phyloP scores from a whole-genome alignment of 2,797 vertebrate species.

The Arnoldichthys spilopterus region DNA sequence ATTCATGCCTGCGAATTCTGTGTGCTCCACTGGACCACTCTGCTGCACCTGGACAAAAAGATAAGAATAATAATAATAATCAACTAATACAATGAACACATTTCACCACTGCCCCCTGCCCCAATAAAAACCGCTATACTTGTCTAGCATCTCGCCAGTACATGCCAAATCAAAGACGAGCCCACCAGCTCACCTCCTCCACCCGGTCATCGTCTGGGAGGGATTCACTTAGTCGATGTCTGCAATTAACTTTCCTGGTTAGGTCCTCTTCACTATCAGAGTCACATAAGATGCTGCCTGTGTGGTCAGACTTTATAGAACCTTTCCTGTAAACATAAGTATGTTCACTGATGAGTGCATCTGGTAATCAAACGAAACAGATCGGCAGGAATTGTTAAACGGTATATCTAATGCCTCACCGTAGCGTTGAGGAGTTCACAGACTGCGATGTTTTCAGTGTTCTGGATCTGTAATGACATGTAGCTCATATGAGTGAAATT shows the following conservation, averaged over 20 bases:
- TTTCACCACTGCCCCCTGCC: background rate
- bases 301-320: slow-evolving; percentile 81
- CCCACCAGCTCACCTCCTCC: slow-evolving; percentile 73
- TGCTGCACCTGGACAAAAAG: slow-evolving; percentile 70
- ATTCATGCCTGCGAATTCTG: slow-evolving; percentile 84
- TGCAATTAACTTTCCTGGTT: slow-evolving; percentile 79
- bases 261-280: slow-evolving; percentile 95
- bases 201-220: slow-evolving; percentile 72
- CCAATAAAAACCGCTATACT: background rate
- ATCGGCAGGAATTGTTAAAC: background rate
- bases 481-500: background rate
- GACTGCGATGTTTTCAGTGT: slow-evolving; percentile 91
- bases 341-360: background rate
- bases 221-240: slow-evolving; percentile 81
- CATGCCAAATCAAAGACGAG: background rate
- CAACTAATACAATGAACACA: background rate
- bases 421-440: slow-evolving; percentile 80
- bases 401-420: slow-evolving; percentile 64
- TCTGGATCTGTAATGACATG: slow-evolving; percentile 81
- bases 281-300: slow-evolving; percentile 77
- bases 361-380: background rate
- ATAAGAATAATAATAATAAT: background rate
- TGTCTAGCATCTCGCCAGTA: background rate
- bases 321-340: slow-evolving; percentile 76
- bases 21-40: slow-evolving; percentile 71